phyloP scores from a whole-genome alignment of 2,888 invertebrate species.

The Ophion slaviceki region DNA sequence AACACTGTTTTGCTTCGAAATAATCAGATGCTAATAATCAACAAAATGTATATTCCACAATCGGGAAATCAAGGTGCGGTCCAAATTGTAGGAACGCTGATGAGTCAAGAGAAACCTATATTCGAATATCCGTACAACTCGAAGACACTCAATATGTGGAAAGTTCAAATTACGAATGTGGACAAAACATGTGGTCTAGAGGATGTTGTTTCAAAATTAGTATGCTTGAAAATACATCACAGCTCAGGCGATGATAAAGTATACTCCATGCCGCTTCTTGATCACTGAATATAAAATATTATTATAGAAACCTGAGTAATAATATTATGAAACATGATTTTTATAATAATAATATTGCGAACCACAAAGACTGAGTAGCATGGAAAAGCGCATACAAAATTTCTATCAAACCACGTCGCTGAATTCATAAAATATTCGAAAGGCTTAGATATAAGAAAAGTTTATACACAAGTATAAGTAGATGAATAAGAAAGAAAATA shows the following conservation, averaged over 20 bases:
- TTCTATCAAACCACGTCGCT: no score
- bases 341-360: no score
- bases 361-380: no score
- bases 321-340: no score
- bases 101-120: neutral
- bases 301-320: no score
- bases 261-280: constrained; percentile 5
- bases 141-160: constrained; percentile 14
- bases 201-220: constrained; percentile 5
- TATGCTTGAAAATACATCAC: neutral
- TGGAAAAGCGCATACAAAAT: no score
- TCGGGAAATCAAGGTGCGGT: neutral
- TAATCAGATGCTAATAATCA: neutral
- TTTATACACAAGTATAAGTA: no score
- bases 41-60: constrained; percentile 1
- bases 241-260: constrained; percentile 1
- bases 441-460: no score
- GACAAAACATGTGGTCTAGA: constrained; percentile 6
- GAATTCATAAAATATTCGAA: no score
- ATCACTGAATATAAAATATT: neutral
- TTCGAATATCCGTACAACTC: constrained; percentile 10
- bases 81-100: neutral
- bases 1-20: constrained; percentile 9
- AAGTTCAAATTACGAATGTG: constrained; percentile 17
- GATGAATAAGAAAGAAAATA: no score